These are phyloP conservation scores for Mactromeris polynyma DNA, from an alignment of 2,888 invertebrate genomes.

Conservation along the genomic window DNA sequence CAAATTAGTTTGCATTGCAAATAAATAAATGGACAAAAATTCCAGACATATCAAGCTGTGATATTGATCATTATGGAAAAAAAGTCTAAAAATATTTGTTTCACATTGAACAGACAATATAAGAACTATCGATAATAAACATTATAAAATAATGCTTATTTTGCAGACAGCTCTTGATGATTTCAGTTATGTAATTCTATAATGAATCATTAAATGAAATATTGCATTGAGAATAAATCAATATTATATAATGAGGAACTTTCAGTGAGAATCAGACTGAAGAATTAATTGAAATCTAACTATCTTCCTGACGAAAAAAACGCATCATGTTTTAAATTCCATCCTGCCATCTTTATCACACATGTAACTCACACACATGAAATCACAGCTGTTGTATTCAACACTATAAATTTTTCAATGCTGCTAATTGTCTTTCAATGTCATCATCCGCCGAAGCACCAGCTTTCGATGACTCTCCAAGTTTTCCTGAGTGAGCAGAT, in stretches of 20 bases:
- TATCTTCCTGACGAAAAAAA: neutral
- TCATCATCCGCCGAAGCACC: slow-evolving; percentile 86
- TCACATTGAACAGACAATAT: neutral
- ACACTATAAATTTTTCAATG: slow-evolving; percentile 83
- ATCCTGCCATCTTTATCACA: neutral
- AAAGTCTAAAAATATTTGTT: neutral
- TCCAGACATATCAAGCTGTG: slow-evolving; percentile 3
- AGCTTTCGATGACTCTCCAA: slow-evolving; percentile 85
- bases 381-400: neutral
- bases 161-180: neutral
- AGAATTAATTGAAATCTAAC: neutral
- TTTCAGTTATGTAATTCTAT: neutral
- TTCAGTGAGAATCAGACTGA: neutral
- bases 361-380: neutral
- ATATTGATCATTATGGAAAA: neutral
- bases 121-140: neutral
- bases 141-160: neutral
- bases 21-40: neutral
- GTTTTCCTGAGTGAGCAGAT: slow-evolving; percentile 84
- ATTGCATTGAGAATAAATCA: neutral
- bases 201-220: neutral
- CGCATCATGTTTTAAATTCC: neutral
- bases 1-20: neutral
- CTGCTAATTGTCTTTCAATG: slow-evolving; percentile 87
- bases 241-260: neutral